Evolutionary conservation across 2,113 vertebrate genomes (phyloP).

Genomic region (Antennarius striatus): DNA sequence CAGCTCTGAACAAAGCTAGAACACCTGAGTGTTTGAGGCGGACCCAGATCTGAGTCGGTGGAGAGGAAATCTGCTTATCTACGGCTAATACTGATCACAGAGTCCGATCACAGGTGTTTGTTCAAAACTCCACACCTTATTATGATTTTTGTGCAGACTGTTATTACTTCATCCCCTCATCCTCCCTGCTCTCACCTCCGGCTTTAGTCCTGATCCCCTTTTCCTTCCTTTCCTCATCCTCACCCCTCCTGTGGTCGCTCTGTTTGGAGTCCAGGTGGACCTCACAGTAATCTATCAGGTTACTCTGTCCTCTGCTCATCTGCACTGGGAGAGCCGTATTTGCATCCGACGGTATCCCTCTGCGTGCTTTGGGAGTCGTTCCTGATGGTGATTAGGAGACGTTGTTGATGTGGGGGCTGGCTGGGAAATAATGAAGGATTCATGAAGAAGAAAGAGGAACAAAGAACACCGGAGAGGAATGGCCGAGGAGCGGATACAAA

Average conservation of each 20-base stretch:
- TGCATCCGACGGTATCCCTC: conserved; percentile 29
- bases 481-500: conserved; percentile 3
- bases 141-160: neutral
- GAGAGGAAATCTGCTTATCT: no score
- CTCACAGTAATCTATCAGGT: conserved; percentile 42
- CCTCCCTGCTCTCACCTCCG: neutral
- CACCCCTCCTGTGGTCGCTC: neutral
- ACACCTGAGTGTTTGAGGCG: no score
- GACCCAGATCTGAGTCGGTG: no score
- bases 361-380: conserved; percentile 40
- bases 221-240: conserved; percentile 9
- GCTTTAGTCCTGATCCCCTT: neutral
- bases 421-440: conserved; percentile 1
- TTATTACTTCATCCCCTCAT: neutral
- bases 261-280: conserved; percentile 7
- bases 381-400: conserved; percentile 33
- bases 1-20: no score
- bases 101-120: no score
- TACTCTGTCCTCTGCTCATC: conserved; percentile 40
- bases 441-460: conserved; percentile 3
- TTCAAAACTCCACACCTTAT: neutral
- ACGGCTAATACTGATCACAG: no score
- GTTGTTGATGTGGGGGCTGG: conserved; percentile 18
- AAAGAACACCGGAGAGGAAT: conserved; percentile 1
- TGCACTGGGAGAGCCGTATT: conserved; percentile 14